Conservation (phyloP, 2,888 invertebrate species). For the Galerucella pusilla region DNA sequence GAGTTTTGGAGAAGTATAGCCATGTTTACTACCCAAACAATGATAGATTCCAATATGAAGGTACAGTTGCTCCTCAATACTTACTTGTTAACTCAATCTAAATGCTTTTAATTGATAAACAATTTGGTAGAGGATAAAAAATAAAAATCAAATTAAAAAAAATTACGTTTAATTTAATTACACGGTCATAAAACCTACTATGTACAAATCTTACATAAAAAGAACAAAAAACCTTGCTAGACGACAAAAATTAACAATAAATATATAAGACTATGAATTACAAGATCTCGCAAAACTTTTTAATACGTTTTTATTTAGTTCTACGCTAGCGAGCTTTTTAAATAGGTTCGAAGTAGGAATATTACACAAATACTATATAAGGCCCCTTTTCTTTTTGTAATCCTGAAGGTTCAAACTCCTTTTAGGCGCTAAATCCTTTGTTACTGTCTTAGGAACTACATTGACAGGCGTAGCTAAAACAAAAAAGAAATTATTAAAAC, state of each 20-base stretch:
- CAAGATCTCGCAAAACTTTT: slow-evolving; percentile 9
- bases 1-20: too few species aligned
- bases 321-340: slow-evolving; percentile 13
- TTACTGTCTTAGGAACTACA: slow-evolving; percentile 79
- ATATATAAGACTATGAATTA: slow-evolving; percentile 21
- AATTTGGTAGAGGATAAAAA: neutral
- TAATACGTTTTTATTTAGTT: slow-evolving; percentile 23
- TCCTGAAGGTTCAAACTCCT: slow-evolving; percentile 90
- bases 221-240: slow-evolving; percentile 15
- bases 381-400: slow-evolving; percentile 92
- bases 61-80: too few species aligned
- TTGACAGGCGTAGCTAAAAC: slow-evolving; percentile 76
- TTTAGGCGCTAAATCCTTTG: slow-evolving; percentile 84
- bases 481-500: neutral
- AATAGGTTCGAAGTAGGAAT: slow-evolving; percentile 11
- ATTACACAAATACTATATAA: slow-evolving; percentile 70
- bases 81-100: too few species aligned
- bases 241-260: slow-evolving; percentile 18
- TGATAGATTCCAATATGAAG: too few species aligned
- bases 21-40: too few species aligned
- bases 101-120: too few species aligned
- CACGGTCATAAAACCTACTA: slow-evolving; percentile 10
- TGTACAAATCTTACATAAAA: slow-evolving; percentile 21
- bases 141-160: neutral
- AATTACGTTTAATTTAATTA: slow-evolving; percentile 7